These are phyloP conservation scores for Parus major DNA, from an alignment of 2,113 vertebrate species.

Conservation along the genomic window DNA sequence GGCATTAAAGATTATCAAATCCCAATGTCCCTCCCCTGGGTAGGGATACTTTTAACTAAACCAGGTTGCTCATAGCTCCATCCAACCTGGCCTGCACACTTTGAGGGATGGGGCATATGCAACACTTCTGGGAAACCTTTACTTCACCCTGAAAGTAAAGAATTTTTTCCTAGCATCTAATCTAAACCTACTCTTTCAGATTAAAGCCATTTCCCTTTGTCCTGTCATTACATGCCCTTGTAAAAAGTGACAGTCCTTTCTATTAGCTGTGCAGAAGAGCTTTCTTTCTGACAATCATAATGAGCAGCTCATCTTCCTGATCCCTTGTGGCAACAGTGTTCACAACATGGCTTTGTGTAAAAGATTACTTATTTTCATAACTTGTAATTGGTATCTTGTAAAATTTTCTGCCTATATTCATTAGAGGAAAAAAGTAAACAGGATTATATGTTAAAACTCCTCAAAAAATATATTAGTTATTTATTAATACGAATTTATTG, in stretches of 20 bases:
- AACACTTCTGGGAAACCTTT: neutral
- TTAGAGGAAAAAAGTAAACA: neutral
- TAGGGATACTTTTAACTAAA: neutral
- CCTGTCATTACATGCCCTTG: neutral
- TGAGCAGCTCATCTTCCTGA: neutral
- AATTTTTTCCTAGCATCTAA: neutral
- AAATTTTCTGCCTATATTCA: neutral
- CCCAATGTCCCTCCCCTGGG: neutral
- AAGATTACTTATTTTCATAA: neutral
- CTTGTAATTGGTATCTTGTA: neutral
- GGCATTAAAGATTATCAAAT: neutral
- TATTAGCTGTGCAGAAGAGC: neutral
- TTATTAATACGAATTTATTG: neutral
- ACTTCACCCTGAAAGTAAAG: neutral
- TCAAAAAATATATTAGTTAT: neutral
- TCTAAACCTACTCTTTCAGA: neutral
- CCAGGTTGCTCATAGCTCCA: neutral
- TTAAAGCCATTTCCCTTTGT: neutral
- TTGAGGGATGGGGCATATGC: neutral
- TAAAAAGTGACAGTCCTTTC: neutral
- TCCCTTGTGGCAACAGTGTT: neutral
- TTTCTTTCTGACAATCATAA: neutral
- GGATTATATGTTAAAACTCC: neutral
- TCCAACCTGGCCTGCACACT: neutral
- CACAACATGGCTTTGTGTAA: neutral